Evolutionary conservation across 1,140 invertebrate genomes (phyloP).

Genomic region (Halictus rubicundus): DNA sequence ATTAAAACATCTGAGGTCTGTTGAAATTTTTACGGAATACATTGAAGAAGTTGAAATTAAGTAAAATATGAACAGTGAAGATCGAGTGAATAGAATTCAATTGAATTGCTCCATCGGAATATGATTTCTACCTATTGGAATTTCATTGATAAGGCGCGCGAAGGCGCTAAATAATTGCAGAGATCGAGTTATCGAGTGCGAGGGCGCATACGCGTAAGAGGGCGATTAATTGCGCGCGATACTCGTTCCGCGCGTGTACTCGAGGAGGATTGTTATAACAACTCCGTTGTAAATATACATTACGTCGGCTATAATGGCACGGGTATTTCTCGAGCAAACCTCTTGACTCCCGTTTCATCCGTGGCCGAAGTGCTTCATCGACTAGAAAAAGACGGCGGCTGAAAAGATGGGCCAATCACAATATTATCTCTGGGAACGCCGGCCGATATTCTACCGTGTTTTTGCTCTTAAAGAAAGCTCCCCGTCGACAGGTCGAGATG

Average conservation of each 20-base stretch:
- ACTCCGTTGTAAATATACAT: not conserved
- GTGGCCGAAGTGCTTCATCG: constrained; percentile 43
- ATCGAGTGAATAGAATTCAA: too few species aligned
- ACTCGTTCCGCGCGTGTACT: not conserved
- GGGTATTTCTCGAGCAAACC: constrained; percentile 28
- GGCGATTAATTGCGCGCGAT: not conserved
- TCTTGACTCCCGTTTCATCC: constrained; percentile 23
- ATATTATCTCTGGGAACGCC: constrained; percentile 62
- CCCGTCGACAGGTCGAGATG: not conserved
- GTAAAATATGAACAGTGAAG: too few species aligned
- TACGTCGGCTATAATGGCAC: not conserved
- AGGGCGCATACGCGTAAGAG: not conserved
- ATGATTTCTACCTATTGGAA: too few species aligned
- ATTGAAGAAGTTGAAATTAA: too few species aligned
- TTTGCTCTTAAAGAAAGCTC: constrained; percentile 23
- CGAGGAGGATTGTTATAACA: not conserved
- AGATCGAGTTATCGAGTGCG: not conserved
- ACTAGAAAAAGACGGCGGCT: constrained; percentile 45
- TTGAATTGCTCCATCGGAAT: too few species aligned
- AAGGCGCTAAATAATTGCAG: not conserved
- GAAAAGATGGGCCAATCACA: constrained; percentile 54
- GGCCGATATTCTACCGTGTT: constrained; percentile 48
- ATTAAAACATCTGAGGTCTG: too few species aligned
- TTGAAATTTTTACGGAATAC: too few species aligned
- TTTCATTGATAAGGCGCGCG: too few species aligned